A percentile compares a stretch with the other conserved stretches of the same genome.
phyloP scores from a whole-genome alignment of 2,113 vertebrate genomes.

The Oreochromis aureus region DNA sequence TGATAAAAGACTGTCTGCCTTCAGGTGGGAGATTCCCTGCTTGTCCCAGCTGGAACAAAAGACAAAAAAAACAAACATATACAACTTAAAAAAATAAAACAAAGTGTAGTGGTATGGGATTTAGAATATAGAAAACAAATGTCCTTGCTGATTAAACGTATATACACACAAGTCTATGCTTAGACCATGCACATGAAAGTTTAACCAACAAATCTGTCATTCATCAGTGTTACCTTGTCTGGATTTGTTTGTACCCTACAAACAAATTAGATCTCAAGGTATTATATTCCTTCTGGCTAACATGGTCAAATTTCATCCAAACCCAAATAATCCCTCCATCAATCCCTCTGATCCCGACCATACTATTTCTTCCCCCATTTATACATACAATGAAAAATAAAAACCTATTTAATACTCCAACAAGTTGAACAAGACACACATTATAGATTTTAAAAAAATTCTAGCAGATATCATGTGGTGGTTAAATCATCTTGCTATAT shows the following conservation, averaged over 20 bases:
- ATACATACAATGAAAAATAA: background rate
- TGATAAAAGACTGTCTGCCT: background rate
- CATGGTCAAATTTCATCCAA: too few relatives aligned
- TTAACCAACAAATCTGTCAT: too few relatives aligned
- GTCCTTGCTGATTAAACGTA: accelerated
- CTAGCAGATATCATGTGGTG: background rate
- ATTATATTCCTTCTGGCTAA: too few relatives aligned
- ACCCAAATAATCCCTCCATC: too few relatives aligned
- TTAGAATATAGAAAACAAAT: background rate
- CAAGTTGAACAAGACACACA: too few relatives aligned
- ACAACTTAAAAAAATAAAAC: background rate
- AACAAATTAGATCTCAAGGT: too few relatives aligned
- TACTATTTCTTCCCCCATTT: too few relatives aligned
- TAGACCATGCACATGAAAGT: background rate
- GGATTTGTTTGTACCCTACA: too few relatives aligned
- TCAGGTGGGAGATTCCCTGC: slow-evolving; percentile 37
- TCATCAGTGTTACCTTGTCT: too few relatives aligned
- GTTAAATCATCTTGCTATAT: background rate
- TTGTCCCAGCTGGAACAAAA: slow-evolving; percentile 28
- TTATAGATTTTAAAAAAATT: background rate
- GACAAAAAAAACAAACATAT: background rate
- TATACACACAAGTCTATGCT: background rate
- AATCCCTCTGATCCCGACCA: too few relatives aligned
- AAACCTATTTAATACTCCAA: too few relatives aligned
- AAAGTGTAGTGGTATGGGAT: background rate